These are phyloP conservation scores for Pangasius krempfi DNA, from an alignment of 2,797 vertebrate genomes.

Conservation along the genomic window DNA sequence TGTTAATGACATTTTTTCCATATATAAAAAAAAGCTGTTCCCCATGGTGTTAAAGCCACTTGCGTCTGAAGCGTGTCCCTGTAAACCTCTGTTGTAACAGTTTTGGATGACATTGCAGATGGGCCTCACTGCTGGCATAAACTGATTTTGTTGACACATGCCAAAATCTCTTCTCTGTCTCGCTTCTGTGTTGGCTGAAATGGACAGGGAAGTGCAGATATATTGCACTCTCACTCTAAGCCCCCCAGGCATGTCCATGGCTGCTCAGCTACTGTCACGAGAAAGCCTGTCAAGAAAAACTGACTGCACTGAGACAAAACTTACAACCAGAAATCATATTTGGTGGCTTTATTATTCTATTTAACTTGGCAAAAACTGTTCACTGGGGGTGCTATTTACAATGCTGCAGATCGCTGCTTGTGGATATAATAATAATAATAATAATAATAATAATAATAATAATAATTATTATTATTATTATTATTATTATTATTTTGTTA, in stretches of 20 bases:
- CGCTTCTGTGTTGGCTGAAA: slow-evolving; percentile 33
- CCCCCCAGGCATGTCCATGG: slow-evolving; percentile 22
- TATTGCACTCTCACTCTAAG: slow-evolving; percentile 29
- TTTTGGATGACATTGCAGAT: slow-evolving; percentile 57
- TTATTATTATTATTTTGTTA: too few relatives aligned
- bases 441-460: not conserved
- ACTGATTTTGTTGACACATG: slow-evolving; percentile 56
- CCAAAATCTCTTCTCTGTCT: slow-evolving; percentile 50
- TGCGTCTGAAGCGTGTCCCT: slow-evolving; percentile 45
- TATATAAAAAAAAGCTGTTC: not conserved
- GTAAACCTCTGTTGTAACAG: slow-evolving; percentile 44
- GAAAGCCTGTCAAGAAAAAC: slow-evolving; percentile 24
- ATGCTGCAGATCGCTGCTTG: not conserved
- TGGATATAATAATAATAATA: not conserved
- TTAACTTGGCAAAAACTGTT: not conserved
- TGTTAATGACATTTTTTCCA: too few relatives aligned
- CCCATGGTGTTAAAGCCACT: slow-evolving; percentile 37
- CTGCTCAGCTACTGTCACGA: slow-evolving; percentile 33
- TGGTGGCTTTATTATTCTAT: not conserved
- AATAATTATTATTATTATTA: too few relatives aligned
- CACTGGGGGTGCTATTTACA: not conserved
- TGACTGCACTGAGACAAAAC: slow-evolving; percentile 31
- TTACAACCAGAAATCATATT: not conserved
- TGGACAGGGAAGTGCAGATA: slow-evolving; percentile 37
- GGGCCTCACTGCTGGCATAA: slow-evolving; percentile 38